Conservation (phyloP, 2,113 vertebrate species). For the Microcebus murinus region DNA sequence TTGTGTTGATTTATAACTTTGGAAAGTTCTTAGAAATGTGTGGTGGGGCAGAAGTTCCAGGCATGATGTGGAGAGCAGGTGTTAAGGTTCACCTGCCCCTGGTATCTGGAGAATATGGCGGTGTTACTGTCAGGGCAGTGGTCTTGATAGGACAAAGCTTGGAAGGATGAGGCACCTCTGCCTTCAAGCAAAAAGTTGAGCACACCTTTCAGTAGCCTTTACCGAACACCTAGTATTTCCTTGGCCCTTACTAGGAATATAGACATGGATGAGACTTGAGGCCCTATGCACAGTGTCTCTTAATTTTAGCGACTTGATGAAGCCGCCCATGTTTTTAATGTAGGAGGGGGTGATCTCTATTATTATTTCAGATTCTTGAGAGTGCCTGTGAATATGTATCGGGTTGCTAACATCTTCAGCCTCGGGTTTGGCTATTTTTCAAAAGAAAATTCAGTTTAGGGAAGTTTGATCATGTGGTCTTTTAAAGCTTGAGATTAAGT, state of each 20-base stretch:
- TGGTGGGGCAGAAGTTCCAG: background rate
- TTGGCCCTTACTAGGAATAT: background rate
- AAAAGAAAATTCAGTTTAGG: conserved; percentile 21
- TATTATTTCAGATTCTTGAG: background rate
- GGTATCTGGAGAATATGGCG: background rate
- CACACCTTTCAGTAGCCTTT: background rate
- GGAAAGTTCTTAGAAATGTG: background rate
- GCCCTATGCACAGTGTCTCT: background rate
- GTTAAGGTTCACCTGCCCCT: background rate
- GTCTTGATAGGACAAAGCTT: background rate
- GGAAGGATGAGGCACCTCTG: background rate
- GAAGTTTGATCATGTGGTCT: background rate
- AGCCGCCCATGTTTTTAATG: background rate
- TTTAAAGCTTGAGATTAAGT: conserved; percentile 38
- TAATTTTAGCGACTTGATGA: background rate
- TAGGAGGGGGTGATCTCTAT: rapidly evolving
- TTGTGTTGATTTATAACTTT: background rate
- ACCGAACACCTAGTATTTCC: background rate
- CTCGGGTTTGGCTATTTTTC: conserved; percentile 11
- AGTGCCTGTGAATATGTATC: background rate
- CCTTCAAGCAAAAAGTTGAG: background rate
- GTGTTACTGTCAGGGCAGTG: background rate
- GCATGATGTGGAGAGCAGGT: background rate
- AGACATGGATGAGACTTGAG: no score
- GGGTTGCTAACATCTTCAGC: background rate